Evolutionary conservation across 1,140 invertebrate genomes (phyloP).

Genomic region (Hirudo medicinalis): DNA sequence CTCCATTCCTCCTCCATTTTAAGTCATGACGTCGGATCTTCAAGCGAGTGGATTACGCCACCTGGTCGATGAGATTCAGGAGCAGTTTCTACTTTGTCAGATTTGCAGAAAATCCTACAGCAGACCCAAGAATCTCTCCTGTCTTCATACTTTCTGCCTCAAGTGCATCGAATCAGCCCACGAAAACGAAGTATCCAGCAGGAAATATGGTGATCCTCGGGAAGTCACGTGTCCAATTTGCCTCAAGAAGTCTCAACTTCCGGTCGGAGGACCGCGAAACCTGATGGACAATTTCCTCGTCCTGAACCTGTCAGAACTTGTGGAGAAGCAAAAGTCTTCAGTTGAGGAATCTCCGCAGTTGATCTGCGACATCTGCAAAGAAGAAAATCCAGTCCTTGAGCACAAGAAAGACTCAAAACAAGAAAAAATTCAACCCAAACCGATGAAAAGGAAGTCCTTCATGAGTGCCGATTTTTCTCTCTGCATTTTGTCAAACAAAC

Average conservation of each 20-base stretch:
- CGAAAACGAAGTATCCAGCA: slow-evolving; percentile 29
- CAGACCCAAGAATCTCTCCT: slow-evolving; percentile 65
- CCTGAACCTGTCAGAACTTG: slow-evolving; percentile 36
- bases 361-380: slow-evolving; percentile 33
- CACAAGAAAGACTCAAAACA: background rate
- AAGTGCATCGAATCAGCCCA: slow-evolving; percentile 48
- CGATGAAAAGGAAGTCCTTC: no score
- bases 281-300: slow-evolving; percentile 41
- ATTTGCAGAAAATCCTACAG: slow-evolving; percentile 39
- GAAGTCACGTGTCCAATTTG: slow-evolving; percentile 40
- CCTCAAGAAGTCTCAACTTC: slow-evolving; percentile 39
- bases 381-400: slow-evolving; percentile 29
- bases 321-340: slow-evolving; percentile 29
- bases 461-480: no score
- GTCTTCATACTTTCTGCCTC: slow-evolving; percentile 83
- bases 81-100: slow-evolving; percentile 41
- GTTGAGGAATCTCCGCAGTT: slow-evolving; percentile 26
- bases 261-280: slow-evolving; percentile 35
- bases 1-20: no score
- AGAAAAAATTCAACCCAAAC: background rate
- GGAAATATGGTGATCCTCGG: slow-evolving; percentile 26
- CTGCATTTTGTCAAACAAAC: no score
- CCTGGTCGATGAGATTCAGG: slow-evolving; percentile 38
- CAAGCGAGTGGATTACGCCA: no score
- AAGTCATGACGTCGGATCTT: background rate